phyloP scores from a whole-genome alignment of 2,113 vertebrate genomes.

The Aspidoscelis tigris region DNA sequence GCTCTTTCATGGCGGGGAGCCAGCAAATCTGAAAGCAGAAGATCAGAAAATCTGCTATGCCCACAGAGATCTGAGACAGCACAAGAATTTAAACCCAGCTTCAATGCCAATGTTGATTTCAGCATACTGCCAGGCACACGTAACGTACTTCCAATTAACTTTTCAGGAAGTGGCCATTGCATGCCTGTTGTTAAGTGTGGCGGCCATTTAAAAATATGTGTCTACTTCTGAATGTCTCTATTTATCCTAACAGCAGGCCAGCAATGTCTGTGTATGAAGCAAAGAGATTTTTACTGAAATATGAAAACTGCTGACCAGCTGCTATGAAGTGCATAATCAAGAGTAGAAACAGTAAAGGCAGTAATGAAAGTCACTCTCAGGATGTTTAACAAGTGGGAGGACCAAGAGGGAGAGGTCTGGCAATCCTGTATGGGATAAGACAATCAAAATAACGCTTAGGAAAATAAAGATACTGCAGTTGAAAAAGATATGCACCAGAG shows the following conservation, averaged over 20 bases:
- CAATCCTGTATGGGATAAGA: not conserved
- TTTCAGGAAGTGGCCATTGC: too few species aligned
- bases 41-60: too few species aligned
- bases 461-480: not conserved
- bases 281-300: not conserved
- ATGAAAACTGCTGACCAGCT: conserved; percentile 14
- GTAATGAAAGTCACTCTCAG: not conserved
- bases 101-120: too few species aligned
- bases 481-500: not conserved
- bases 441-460: not conserved
- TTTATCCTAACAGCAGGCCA: not conserved
- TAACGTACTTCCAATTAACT: too few species aligned
- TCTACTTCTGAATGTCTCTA: not conserved
- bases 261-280: too few species aligned
- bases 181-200: too few species aligned
- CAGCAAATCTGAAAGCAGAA: too few species aligned
- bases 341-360: not conserved
- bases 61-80: too few species aligned
- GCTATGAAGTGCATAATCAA: conserved; percentile 8
- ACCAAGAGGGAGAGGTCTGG: not conserved
- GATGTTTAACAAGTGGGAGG: conserved; percentile 24
- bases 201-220: too few species aligned
- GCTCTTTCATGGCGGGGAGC: too few species aligned
- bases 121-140: too few species aligned
- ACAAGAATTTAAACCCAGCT: too few species aligned